Conservation (phyloP, 2,797 vertebrate genomes). For the Acanthornis magna region DNA sequence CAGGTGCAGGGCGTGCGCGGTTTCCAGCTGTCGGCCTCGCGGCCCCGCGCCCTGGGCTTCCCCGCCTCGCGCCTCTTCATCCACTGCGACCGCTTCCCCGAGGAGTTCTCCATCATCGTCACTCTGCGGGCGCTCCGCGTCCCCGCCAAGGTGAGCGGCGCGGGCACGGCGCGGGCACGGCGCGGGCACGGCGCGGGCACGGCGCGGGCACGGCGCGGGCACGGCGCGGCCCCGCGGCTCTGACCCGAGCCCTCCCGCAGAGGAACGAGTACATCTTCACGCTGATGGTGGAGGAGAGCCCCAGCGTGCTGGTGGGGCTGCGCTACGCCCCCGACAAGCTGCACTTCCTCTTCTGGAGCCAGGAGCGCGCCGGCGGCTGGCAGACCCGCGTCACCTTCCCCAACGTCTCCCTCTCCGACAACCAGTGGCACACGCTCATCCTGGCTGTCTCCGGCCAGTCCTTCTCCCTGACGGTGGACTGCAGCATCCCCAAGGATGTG, state of each 20-base stretch:
- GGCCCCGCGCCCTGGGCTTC: conserved; percentile 74
- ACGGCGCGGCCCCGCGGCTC: rapidly evolving
- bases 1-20: conserved; percentile 83
- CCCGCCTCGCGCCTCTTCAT: conserved; percentile 86
- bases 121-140: conserved; percentile 79
- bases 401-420: conserved; percentile 77
- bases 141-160: conserved; percentile 79
- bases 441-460: conserved; percentile 83
- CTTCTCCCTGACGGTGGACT: conserved; percentile 86
- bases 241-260: conserved; percentile 59
- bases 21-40: conserved; percentile 71
- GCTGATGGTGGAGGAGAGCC: conserved; percentile 76
- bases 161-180: too few relatives aligned
- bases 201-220: not conserved
- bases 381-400: conserved; percentile 80
- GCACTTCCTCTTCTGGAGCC: conserved; percentile 84
- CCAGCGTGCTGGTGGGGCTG: conserved; percentile 82
- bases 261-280: conserved; percentile 87
- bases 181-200: too few relatives aligned
- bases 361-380: conserved; percentile 48
- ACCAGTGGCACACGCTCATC: conserved; percentile 88
- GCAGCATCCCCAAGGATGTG: conserved; percentile 83
- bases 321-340: conserved; percentile 78
- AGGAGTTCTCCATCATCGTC: conserved; percentile 89
- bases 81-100: conserved; percentile 86